Percentiles rank a stretch among this genome's conserved stretches.
phyloP scores from a whole-genome alignment of 2,888 invertebrate genomes.

The Chironomus tentans region DNA sequence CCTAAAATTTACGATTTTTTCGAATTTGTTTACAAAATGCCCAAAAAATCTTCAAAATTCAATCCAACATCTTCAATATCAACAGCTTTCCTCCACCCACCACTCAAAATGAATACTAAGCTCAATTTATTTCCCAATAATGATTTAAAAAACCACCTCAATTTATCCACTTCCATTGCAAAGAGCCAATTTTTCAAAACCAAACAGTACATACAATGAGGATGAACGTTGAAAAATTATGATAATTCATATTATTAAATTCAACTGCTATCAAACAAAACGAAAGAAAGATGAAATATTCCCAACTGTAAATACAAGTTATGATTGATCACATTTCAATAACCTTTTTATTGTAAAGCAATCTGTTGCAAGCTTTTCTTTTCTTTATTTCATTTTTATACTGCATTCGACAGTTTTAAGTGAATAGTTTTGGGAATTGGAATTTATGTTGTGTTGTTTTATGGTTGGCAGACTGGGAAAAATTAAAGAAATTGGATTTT shows the following conservation, averaged over 20 bases:
- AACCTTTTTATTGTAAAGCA: conserved; percentile 8
- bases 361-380: conserved; percentile 12
- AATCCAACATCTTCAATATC: too few species aligned
- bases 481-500: too few species aligned
- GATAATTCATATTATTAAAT: neutral
- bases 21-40: too few species aligned
- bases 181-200: neutral
- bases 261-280: neutral
- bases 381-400: too few species aligned
- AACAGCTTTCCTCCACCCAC: too few species aligned
- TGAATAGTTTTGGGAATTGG: neutral
- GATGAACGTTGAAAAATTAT: conserved; percentile 7
- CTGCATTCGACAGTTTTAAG: neutral
- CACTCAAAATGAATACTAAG: neutral
- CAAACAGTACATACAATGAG: neutral
- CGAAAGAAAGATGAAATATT: neutral
- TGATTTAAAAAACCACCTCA: neutral
- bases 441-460: too few species aligned
- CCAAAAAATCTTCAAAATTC: too few species aligned
- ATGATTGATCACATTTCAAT: conserved; percentile 23
- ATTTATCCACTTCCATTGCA: neutral
- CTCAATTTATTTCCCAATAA: neutral
- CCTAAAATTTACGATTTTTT: too few species aligned
- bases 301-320: too few species aligned
- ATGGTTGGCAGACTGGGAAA: too few species aligned